A percentile compares a stretch with the other conserved stretches of the same genome.
These are phyloP conservation scores for Nyctalus aviator DNA, from an alignment of 2,797 vertebrate species.

Conservation along the genomic window DNA sequence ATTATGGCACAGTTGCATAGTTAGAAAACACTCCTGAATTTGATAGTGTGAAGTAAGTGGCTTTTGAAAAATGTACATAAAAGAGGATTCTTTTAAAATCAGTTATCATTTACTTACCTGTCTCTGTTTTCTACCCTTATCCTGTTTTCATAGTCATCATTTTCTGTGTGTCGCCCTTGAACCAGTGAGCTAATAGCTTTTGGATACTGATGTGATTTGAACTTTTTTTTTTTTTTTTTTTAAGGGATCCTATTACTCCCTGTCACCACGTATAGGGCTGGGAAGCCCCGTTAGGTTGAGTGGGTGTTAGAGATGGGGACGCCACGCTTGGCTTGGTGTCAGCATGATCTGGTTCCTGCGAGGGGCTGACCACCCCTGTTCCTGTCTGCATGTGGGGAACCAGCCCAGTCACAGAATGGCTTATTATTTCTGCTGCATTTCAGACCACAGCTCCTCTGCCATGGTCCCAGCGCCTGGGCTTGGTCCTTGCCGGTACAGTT, in stretches of 20 bases:
- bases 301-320: background rate
- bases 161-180: background rate
- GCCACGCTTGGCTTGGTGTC: background rate
- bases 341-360: background rate
- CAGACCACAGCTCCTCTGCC: conserved; percentile 6
- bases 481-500: conserved; percentile 55
- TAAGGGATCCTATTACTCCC: background rate
- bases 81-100: background rate
- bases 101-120: background rate
- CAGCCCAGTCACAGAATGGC: conserved; percentile 51
- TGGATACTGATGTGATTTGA: background rate
- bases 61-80: background rate
- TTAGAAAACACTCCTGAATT: background rate
- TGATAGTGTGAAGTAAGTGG: background rate
- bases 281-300: background rate
- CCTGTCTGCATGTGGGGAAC: background rate
- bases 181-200: background rate
- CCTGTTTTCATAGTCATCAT: background rate
- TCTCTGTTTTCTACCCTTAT: background rate
- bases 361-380: background rate
- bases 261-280: background rate
- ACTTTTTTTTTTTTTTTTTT: background rate
- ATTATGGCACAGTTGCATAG: background rate
- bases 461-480: background rate
- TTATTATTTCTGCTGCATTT: conserved; percentile 45